A percentile compares a stretch with the other conserved stretches of the same genome.
Evolutionary conservation across 2,113 vertebrate species (phyloP).

Genomic region (Cinclus cinclus): DNA sequence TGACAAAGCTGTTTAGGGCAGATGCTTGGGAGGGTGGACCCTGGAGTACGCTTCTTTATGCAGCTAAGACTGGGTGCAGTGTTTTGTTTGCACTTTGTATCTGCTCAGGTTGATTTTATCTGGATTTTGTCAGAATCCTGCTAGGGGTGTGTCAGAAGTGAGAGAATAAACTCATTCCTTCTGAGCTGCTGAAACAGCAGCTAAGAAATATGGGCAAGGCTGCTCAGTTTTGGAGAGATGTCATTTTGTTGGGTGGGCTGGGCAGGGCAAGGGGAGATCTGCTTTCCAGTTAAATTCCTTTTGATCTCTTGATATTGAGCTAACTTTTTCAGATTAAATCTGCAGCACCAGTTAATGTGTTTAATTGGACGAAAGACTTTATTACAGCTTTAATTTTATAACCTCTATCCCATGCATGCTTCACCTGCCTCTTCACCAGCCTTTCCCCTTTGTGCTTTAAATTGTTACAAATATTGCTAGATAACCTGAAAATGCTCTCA

Average conservation of each 20-base stretch:
- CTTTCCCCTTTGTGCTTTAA: not conserved
- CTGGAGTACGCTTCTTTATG: fast-evolving
- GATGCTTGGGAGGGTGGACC: not conserved
- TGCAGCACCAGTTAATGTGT: not conserved
- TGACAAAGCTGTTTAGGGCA: not conserved
- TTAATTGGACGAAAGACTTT: not conserved
- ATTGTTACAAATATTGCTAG: not conserved
- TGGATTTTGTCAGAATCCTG: not conserved
- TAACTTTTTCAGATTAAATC: not conserved
- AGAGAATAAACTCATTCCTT: not conserved
- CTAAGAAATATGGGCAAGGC: not conserved
- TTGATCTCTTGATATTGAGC: not conserved
- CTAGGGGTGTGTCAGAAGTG: not conserved
- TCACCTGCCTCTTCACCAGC: not conserved
- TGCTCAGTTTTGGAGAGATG: not conserved
- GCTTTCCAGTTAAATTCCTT: not conserved
- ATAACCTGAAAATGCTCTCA: not conserved
- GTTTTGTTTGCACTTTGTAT: not conserved
- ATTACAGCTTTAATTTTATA: not conserved
- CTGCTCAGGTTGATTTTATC: not conserved
- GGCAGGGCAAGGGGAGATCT: not conserved
- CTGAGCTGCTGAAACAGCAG: not conserved
- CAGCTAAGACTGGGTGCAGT: not conserved
- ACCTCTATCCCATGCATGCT: not conserved
- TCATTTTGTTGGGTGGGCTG: fast-evolving